phyloP scores from a whole-genome alignment of 2,113 vertebrate genomes.

The Ictalurus punctatus region DNA sequence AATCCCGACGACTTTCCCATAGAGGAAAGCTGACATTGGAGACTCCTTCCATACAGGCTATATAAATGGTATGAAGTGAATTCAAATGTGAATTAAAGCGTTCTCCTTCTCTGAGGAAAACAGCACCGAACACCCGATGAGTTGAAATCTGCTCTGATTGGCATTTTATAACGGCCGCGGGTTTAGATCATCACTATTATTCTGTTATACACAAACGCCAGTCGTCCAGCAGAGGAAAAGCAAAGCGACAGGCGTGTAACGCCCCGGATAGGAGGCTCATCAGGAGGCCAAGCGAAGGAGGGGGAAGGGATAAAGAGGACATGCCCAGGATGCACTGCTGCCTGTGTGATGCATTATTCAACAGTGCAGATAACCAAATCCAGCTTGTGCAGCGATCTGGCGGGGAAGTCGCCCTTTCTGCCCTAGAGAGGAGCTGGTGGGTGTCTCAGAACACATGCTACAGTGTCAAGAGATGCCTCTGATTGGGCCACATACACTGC shows the following conservation, averaged over 20 bases:
- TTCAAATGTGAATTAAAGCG: neutral
- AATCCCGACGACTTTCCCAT: neutral
- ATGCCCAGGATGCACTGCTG: conserved; percentile 47
- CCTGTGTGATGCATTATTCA: conserved; percentile 44
- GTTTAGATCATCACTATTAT: neutral
- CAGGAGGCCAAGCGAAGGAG: conserved; percentile 20
- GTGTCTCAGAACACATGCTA: conserved; percentile 16
- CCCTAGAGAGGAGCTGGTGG: conserved; percentile 35
- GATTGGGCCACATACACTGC: conserved; percentile 14
- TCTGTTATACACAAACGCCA: conserved; percentile 27
- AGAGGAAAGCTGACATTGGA: neutral
- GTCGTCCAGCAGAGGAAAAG: conserved; percentile 25
- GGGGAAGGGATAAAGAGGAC: conserved; percentile 35
- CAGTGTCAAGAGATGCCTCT: neutral
- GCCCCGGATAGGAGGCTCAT: conserved; percentile 29
- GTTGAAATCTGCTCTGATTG: neutral
- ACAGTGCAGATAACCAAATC: conserved; percentile 35
- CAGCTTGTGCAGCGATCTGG: conserved; percentile 45
- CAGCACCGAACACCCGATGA: conserved; percentile 1
- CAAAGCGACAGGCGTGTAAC: conserved; percentile 30
- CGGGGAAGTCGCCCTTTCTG: conserved; percentile 17
- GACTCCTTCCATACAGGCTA: neutral
- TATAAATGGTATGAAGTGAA: neutral
- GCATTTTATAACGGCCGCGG: neutral
- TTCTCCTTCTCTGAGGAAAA: neutral